Evolutionary conservation across 2,113 vertebrate species (phyloP), one percentile per base, ranked within the genome.

Genomic region (Malurus melanocephalus): DNA sequence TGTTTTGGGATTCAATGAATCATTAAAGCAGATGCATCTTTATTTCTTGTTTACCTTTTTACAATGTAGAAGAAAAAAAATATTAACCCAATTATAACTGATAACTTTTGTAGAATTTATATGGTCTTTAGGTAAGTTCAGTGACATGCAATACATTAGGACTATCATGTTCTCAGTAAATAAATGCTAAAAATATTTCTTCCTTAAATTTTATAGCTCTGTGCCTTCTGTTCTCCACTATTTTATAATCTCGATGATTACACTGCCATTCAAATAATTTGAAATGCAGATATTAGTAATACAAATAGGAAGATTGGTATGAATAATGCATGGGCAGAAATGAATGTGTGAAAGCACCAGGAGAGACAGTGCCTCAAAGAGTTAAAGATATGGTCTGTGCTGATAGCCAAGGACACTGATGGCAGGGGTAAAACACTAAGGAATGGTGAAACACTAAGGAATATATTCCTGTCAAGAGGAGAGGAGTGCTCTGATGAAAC

Each of bases 191-290:
- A 94, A 45, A 87, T n/a, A 56, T 60, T 96, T 87, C 43, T 94
- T 68, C 75, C 85, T 86, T 38, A 26, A 53, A 85, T 94, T 96
- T 96, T 93, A 77, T 24, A 89, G 59, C 66, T 67, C 73, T 49
- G 75, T 56, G 38, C 33, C 14, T 77, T 80, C 76, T 64, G 18
- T 89, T 71, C 45, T 57, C 30, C 30, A 42, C 23, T 85, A 33
- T 52, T 74, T 87, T 67, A 40, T 71, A 68, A 49, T 11, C 27
- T 60, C 52, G 61, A 26, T 0, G 1, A 73, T 75, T n/a, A 49
- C 10, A 53, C 40, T 82, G 49, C 13, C 17, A 69, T 24, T 74
- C 10, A 74, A 55, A 80, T 38, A 83, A n/a, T 56, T 61, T 4
- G 16, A 84, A 79, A 88, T 65, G 5, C 20, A 62, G 42, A 56